Percentiles rank a stretch among this genome's conserved stretches.
Evolutionary conservation across 2,888 invertebrate species (phyloP).

Genomic region (Coenonympha glycerion): DNA sequence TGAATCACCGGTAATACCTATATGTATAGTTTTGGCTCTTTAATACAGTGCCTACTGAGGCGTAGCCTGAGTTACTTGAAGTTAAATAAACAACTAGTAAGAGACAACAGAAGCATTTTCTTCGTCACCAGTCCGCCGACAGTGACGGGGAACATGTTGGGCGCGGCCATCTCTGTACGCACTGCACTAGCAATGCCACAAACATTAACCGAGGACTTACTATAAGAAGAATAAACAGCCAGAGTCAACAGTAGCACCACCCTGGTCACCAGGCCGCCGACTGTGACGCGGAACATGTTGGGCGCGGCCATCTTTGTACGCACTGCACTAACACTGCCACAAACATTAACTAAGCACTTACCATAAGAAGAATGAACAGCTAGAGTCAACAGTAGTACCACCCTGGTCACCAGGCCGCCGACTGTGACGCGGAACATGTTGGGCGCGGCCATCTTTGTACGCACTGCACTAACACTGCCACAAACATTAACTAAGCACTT

Average conservation of each 20-base stretch:
- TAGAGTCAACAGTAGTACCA: constrained; percentile 50
- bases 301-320: constrained; percentile 53
- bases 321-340: too few relatives aligned
- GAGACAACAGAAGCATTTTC: constrained; percentile 51
- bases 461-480: constrained; percentile 48
- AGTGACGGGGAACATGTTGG: constrained; percentile 44
- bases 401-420: constrained; percentile 44
- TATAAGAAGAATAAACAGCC: constrained; percentile 64
- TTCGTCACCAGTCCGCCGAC: constrained; percentile 45
- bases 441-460: constrained; percentile 52
- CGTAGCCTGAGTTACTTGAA: too few relatives aligned
- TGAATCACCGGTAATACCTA: too few relatives aligned
- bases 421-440: constrained; percentile 43
- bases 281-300: constrained; percentile 43
- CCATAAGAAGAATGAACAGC: constrained; percentile 66
- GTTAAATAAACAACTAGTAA: too few relatives aligned
- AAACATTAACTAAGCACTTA: constrained; percentile 42
- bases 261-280: constrained; percentile 45
- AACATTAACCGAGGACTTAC: constrained; percentile 55
- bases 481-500: constrained; percentile 49
- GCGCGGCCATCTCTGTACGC: constrained; percentile 51
- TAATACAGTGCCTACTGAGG: too few relatives aligned
- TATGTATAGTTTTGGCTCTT: too few relatives aligned
- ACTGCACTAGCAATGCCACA: constrained; percentile 47
- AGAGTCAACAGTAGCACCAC: constrained; percentile 50